Percentiles rank a stretch among this genome's conserved stretches.
Conservation (phyloP, 2,888 invertebrate species). For the Laspeyria flexula region DNA sequence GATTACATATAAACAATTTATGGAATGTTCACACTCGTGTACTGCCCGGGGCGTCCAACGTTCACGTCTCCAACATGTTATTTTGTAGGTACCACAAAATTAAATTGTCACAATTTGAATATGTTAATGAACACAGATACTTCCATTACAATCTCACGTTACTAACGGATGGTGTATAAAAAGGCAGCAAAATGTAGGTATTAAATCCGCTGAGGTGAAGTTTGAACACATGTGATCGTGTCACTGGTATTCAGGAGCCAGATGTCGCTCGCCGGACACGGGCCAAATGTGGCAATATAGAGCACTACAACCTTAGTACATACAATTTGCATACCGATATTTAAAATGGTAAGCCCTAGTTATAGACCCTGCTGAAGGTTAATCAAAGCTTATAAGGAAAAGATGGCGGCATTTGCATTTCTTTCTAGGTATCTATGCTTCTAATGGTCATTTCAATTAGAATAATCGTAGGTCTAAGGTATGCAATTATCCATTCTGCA, state of each 20-base stretch:
- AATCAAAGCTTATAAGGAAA: not conserved
- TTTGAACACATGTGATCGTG: slow-evolving; percentile 35
- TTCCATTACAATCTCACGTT: slow-evolving; percentile 36
- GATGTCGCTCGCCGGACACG: slow-evolving; percentile 41
- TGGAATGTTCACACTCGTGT: slow-evolving; percentile 3
- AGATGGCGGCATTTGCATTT: not conserved
- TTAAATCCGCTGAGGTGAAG: slow-evolving; percentile 42
- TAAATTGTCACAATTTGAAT: slow-evolving; percentile 12
- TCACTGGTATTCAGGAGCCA: slow-evolving; percentile 38
- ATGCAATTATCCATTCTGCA: too few species aligned
- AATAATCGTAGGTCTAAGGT: too few species aligned
- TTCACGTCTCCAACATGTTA: not conserved
- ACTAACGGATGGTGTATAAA: slow-evolving; percentile 29
- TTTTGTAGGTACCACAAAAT: slow-evolving; percentile 3
- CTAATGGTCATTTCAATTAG: too few species aligned
- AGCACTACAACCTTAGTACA: slow-evolving; percentile 38
- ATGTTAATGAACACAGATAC: slow-evolving; percentile 16
- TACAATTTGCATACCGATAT: slow-evolving; percentile 49
- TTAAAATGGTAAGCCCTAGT: slow-evolving; percentile 32
- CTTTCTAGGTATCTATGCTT: too few species aligned
- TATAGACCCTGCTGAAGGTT: not conserved
- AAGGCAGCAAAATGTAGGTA: slow-evolving; percentile 23
- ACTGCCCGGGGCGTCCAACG: not conserved
- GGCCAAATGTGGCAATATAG: slow-evolving; percentile 49
- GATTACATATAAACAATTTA: slow-evolving; percentile 3